phyloP scores from a whole-genome alignment of 2,113 vertebrate species.

The Tupaia tana region DNA sequence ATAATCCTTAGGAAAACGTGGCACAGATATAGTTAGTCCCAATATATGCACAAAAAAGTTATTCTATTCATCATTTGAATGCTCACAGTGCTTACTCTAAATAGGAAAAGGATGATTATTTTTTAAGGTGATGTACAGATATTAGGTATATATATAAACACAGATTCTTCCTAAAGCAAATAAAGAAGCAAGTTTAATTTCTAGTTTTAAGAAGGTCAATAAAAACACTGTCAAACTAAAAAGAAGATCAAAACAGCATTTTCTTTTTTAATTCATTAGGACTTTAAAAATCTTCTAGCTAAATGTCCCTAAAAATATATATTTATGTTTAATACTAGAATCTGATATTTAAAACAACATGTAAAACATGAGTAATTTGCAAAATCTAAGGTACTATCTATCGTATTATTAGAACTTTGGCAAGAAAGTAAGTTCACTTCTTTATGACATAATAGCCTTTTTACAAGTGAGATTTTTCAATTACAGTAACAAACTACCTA shows the following conservation, averaged over 20 bases:
- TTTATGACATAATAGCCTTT: conserved; percentile 27
- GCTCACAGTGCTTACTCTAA: conserved; percentile 16
- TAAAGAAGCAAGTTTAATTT: conserved; percentile 1
- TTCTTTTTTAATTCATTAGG: conserved; percentile 34
- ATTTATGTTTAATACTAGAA: conserved; percentile 54
- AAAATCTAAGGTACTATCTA: conserved; percentile 35
- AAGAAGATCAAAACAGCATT: conserved; percentile 39
- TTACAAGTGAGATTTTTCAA: background rate
- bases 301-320: conserved; percentile 25
- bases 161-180: conserved; percentile 26
- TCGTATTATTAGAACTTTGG: background rate
- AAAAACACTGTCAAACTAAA: conserved; percentile 16
- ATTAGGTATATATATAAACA: conserved; percentile 3
- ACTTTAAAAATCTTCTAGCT: background rate
- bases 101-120: background rate
- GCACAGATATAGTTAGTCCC: background rate
- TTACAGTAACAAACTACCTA: background rate
- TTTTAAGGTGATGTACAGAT: background rate
- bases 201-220: conserved; percentile 32
- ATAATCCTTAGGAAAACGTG: conserved; percentile 37
- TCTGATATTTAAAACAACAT: conserved; percentile 37
- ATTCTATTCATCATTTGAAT: conserved; percentile 7
- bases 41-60: conserved; percentile 36
- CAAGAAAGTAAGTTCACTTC: conserved; percentile 46
- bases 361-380: conserved; percentile 10